Evolutionary conservation across 2,797 vertebrate species (phyloP).

Genomic region (Catamblyrhynchus diadema): DNA sequence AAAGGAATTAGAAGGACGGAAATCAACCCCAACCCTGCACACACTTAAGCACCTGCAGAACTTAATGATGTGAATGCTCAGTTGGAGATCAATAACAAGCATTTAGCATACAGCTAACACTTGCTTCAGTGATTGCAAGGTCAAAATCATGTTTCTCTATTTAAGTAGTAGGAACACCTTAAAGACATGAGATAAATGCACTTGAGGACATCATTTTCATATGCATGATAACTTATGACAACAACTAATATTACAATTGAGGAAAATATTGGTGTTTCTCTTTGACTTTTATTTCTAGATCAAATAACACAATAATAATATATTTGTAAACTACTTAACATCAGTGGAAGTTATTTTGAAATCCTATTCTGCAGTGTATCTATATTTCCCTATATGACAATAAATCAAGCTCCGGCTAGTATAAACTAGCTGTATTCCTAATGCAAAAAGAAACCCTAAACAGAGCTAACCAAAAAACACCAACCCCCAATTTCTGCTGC

Average conservation of each 20-base stretch:
- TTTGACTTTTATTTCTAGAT: background rate
- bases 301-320: background rate
- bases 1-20: background rate
- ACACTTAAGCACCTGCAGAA: constrained; percentile 8
- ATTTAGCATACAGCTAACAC: background rate
- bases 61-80: background rate
- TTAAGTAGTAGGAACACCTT: background rate
- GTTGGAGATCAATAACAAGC: constrained; percentile 18
- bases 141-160: background rate
- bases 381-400: background rate
- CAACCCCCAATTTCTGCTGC: rapidly evolving
- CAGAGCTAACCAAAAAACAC: background rate
- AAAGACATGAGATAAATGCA: background rate
- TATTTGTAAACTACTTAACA: background rate
- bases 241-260: background rate
- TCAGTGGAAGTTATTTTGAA: background rate
- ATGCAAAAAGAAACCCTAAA: background rate
- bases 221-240: background rate
- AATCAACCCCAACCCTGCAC: background rate
- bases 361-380: background rate
- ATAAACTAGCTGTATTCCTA: background rate
- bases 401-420: background rate
- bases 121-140: constrained; percentile 38
- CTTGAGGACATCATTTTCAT: background rate
- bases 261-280: background rate